Evolutionary conservation across 2,113 vertebrate species (phyloP), one percentile per base, ranked within the genome.

Genomic region (Salvator merianae): DNA sequence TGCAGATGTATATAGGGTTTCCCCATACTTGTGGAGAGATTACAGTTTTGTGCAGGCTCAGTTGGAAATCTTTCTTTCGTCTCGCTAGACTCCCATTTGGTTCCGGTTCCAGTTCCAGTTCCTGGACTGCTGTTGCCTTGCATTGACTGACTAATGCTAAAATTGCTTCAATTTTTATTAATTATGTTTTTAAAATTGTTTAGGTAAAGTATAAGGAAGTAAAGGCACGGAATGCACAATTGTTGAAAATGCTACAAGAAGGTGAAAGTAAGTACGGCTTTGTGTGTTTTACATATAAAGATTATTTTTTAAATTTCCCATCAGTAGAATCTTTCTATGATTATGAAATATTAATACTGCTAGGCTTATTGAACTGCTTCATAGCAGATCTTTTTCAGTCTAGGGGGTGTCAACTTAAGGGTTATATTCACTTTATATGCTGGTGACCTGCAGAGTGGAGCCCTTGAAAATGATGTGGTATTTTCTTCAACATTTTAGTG

Each of bases 151-250:
- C 26, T 69, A 65, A 26, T 2, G n/a, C 77, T 83, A 79, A 83
- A 79, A 50, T 30, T 79, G 77, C 36, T 70, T 80, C 83, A 43
- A 62, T 55, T 84, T 86, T 5, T 59, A 77, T 81, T 7, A 3
- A 30, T 24, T 28, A 72, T 43, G 32, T 77, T 71, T 77, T 79
- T 72, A 84, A 5, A 30, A 63, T 89, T 63, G 79, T 77, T 86
- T 91, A 97, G 96, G 89, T 81, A 83, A 96, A 96, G 43, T 96
- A 95, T 91, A 96, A 96, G 93, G 95, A 96, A 94, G 95, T 96
- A 84, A 96, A 96, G 88, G 94, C 90, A 91, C 94, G 95, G 93
- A 96, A 96, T 94, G 93, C 95, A 86, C 94, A 95, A 70, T 92
- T 96, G 87, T 38, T 96, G 90, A 96, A 95, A 93, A 96, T 96